These are phyloP conservation scores for Euplexia lucipara DNA, from an alignment of 2,888 invertebrate species.

Conservation along the genomic window DNA sequence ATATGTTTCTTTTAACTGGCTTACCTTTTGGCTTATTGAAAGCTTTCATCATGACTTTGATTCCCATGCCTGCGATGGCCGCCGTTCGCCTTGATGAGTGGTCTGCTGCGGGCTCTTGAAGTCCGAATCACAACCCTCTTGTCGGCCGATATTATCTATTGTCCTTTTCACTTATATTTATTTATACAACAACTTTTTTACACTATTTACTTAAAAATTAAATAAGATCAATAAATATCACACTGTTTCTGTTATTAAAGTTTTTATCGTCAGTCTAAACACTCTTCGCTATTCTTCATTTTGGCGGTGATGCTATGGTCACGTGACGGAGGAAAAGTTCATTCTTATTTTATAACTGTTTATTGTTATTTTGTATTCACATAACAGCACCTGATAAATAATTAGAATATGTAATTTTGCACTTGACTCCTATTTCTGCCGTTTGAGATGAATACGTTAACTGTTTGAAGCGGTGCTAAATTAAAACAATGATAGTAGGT, in stretches of 20 bases:
- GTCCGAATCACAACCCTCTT: slow-evolving; percentile 72
- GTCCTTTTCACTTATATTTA: slow-evolving; percentile 70
- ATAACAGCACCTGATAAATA: slow-evolving; percentile 74
- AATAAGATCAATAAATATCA: slow-evolving; percentile 88
- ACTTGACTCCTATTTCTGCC: slow-evolving; percentile 66
- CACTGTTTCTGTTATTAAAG: slow-evolving; percentile 76
- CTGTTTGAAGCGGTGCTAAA: slow-evolving; percentile 45
- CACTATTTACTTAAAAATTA: slow-evolving; percentile 75
- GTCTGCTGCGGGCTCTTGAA: slow-evolving; percentile 78
- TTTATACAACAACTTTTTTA: slow-evolving; percentile 71
- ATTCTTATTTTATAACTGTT: slow-evolving; percentile 77
- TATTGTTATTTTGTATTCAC: slow-evolving; percentile 64
- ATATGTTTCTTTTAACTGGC: no score
- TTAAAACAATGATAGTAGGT: slow-evolving; percentile 44
- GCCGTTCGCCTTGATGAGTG: slow-evolving; percentile 81
- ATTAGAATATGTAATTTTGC: slow-evolving; percentile 68
- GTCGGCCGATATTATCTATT: slow-evolving; percentile 60
- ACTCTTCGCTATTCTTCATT: slow-evolving; percentile 91
- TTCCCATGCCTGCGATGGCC: slow-evolving; percentile 94
- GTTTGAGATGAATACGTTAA: slow-evolving; percentile 55
- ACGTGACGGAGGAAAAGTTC: slow-evolving; percentile 82
- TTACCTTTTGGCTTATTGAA: slow-evolving; percentile 96
- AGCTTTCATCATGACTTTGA: slow-evolving; percentile 96
- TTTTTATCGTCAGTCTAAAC: slow-evolving; percentile 82
- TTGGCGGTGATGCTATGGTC: slow-evolving; percentile 78